Base-by-base conservation (phyloP, 2,113 vertebrate genomes). In the Cololabis saira region DNA sequence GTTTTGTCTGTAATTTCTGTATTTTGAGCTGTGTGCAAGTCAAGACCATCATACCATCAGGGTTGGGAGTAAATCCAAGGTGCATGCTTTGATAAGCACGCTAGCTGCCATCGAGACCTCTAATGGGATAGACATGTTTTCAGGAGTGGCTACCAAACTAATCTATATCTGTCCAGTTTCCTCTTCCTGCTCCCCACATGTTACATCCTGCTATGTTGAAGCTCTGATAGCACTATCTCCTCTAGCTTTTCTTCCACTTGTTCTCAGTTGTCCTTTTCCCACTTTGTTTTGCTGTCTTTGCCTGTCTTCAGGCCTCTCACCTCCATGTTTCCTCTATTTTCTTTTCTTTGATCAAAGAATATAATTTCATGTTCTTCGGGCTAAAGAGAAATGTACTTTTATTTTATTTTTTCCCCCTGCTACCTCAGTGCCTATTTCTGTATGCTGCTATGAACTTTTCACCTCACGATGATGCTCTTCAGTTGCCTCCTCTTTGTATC, bases 121-220 rank as follows among this genome's bases (percentile, higher is more conserved):
- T 68, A 71, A 86, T 82, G 82, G 73, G 64, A 87, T 44, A 80
- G 68, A 49, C 76, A 50, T 82, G 76, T 84, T 85, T 89, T 77
- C 71, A 76, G 63, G 58, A 74, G 82, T 51, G 43, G 55, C 77
- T 24, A 48, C 69, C 56, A 68, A 78, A 84, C 79, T n/a, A 83
- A 83, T 89, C 88, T 86, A 86, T 89, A 87, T 86, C 82, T 71
- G 80, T 80, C 76, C 85, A 57, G 87, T 76, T 90, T 91, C 89
- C 89, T 78, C 62, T 87, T 90, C 83, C 87, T 87, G 87, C 62
- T 80, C 80, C 69, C 74, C 58, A 30, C 68, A 62, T 84, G 81
- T 83, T 81, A 84, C 88, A 82, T 91, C 87, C 91, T 90, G 89
- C 63, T 67, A 58, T 86, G 72, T 84, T 76, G 58, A 52, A 70